These are phyloP conservation scores for Xenotilapia flavipinnis DNA, from an alignment of 2,113 vertebrate genomes.

Conservation along the genomic window DNA sequence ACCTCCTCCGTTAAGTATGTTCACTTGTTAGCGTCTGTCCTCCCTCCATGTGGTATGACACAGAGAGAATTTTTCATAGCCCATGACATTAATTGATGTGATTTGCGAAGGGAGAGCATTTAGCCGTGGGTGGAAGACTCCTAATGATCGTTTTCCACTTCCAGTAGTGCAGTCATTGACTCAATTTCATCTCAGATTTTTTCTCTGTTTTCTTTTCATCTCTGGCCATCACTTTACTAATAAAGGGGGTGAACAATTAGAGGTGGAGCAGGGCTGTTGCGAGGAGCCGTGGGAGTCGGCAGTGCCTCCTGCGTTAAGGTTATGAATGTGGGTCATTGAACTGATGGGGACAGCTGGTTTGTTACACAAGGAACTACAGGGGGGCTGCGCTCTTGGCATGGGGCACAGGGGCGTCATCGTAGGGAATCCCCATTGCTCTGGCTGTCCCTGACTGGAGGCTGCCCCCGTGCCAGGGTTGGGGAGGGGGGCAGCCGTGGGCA, in stretches of 20 bases:
- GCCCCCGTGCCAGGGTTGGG: constrained; percentile 65
- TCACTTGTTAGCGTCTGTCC: constrained; percentile 65
- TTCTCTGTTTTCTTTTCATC: constrained; percentile 69
- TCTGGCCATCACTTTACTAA: constrained; percentile 47
- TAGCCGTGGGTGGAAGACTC: constrained; percentile 73
- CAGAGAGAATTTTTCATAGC: constrained; percentile 70
- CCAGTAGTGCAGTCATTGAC: constrained; percentile 68
- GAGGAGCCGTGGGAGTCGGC: constrained; percentile 31
- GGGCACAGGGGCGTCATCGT: constrained; percentile 57
- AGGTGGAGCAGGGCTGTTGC: constrained; percentile 39
- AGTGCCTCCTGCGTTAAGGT: constrained; percentile 51
- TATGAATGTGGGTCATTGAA: constrained; percentile 71
- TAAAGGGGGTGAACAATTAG: constrained; percentile 35
- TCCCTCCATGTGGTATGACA: constrained; percentile 67
- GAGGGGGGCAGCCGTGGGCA: constrained; percentile 52
- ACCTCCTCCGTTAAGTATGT: constrained; percentile 66
- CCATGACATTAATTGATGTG: constrained; percentile 76
- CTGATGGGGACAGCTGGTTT: constrained; percentile 71
- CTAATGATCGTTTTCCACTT: constrained; percentile 78
- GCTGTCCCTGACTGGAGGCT: constrained; percentile 51
- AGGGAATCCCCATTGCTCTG: constrained; percentile 70
- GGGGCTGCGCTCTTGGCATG: constrained; percentile 58
- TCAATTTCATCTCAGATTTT: constrained; percentile 67
- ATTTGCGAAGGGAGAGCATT: constrained; percentile 73
- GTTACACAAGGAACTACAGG: constrained; percentile 59